phyloP scores from a whole-genome alignment of 2,888 invertebrate species.

The Agrochola lota region DNA sequence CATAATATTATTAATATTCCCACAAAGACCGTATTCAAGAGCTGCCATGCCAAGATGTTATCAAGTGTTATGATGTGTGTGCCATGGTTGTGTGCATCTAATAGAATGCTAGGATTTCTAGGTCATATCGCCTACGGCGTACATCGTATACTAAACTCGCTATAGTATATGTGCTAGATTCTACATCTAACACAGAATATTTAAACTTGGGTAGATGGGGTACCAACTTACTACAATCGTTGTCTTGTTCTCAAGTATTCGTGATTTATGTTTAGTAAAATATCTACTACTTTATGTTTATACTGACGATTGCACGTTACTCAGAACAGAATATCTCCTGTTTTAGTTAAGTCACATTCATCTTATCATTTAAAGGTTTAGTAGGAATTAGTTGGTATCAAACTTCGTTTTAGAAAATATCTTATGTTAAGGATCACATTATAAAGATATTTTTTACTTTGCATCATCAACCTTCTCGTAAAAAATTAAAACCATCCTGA shows the following conservation, averaged over 20 bases:
- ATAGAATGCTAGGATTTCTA: constrained; percentile 49
- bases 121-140: constrained; percentile 45
- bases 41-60: constrained; percentile 33
- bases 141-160: not conserved
- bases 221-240: not conserved
- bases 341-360: not conserved
- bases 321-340: too few relatives aligned
- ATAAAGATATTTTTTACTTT: not conserved
- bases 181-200: constrained; percentile 27
- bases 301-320: not conserved
- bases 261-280: constrained; percentile 4
- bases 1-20: constrained; percentile 6
- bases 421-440: not conserved
- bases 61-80: constrained; percentile 28
- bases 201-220: not conserved
- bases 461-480: constrained; percentile 4
- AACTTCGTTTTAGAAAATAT: not conserved
- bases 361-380: not conserved
- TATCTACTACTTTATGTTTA: not conserved
- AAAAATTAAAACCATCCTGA: constrained; percentile 13
- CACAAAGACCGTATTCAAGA: not conserved
- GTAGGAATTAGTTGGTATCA: not conserved
- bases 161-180: not conserved
- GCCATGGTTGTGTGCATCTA: constrained; percentile 16
- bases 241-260: constrained; percentile 1